These are phyloP conservation scores for Acrobeloides nanus DNA, from an alignment of 2,888 invertebrate species.

Conservation along the genomic window DNA sequence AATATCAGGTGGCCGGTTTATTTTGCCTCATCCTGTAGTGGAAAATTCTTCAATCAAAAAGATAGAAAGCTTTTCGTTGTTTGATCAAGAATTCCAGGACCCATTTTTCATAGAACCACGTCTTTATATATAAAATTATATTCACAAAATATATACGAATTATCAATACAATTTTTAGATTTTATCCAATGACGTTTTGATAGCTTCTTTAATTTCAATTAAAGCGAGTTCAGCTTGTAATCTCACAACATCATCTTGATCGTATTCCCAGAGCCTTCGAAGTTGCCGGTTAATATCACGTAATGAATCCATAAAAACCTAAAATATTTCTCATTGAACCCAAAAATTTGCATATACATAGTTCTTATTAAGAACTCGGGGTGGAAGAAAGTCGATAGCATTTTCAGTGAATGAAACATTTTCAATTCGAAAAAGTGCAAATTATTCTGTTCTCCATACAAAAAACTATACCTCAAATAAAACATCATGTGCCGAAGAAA, in stretches of 20 bases:
- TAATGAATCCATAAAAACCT: constrained; percentile 27
- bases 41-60: too few species aligned
- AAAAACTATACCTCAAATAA: not conserved
- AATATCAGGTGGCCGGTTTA: too few species aligned
- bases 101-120: too few species aligned
- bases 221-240: constrained; percentile 41
- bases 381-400: not conserved
- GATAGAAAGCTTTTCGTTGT: too few species aligned
- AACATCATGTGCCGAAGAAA: constrained; percentile 2
- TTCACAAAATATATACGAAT: too few species aligned
- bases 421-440: too few species aligned
- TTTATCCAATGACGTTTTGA: too few species aligned
- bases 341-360: not conserved
- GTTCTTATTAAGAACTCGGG: not conserved
- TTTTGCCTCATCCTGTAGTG: too few species aligned
- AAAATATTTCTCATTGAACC: constrained; percentile 6
- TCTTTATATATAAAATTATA: too few species aligned
- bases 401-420: not conserved
- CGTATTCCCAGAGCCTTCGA: constrained; percentile 21
- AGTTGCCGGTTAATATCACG: constrained; percentile 26
- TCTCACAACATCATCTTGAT: constrained; percentile 37
- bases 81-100: too few species aligned
- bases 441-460: too few species aligned
- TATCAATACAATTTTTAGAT: too few species aligned
- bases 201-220: constrained; percentile 29